Percentiles rank a stretch among this genome's conserved stretches.
Conservation (phyloP, 2,888 invertebrate species). For the Tricholauxania praeusta region DNA sequence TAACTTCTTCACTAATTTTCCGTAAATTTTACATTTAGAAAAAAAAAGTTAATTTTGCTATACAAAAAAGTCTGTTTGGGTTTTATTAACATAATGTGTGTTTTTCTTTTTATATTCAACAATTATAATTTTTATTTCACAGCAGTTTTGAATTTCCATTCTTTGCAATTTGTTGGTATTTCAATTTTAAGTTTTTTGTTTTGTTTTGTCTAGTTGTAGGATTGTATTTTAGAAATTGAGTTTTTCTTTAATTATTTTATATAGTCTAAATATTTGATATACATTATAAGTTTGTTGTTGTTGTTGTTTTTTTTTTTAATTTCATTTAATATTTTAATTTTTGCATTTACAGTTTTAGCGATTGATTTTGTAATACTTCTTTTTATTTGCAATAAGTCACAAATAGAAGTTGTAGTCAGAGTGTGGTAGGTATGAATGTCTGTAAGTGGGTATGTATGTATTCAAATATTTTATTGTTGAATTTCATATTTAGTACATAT, state of each 20-base stretch:
- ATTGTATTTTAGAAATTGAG: neutral
- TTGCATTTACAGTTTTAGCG: slow-evolving; percentile 47
- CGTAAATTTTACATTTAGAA: slow-evolving; percentile 23
- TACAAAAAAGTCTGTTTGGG: neutral
- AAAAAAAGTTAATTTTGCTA: neutral
- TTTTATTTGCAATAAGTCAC: slow-evolving; percentile 36
- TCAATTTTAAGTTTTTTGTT: slow-evolving; percentile 2
- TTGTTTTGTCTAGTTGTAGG: slow-evolving; percentile 20
- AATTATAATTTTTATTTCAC: slow-evolving; percentile 35
- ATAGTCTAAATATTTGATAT: slow-evolving; percentile 36
- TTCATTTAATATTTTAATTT: no score
- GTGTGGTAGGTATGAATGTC: neutral
- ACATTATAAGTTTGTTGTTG: slow-evolving; percentile 18
- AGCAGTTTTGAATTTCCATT: slow-evolving; percentile 36
- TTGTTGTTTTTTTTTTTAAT: slow-evolving; percentile 9
- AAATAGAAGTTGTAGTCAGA: slow-evolving; percentile 19
- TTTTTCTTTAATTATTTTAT: neutral
- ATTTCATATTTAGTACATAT: neutral
- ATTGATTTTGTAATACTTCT: slow-evolving; percentile 36
- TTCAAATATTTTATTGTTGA: neutral
- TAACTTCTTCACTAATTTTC: neutral
- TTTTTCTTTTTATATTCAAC: slow-evolving; percentile 28
- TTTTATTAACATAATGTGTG: slow-evolving; percentile 20
- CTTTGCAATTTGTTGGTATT: neutral
- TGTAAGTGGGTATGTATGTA: slow-evolving; percentile 10